A percentile compares a stretch with the other conserved stretches of the same genome.
These are phyloP conservation scores for Apogon hyalosoma DNA, from an alignment of 2,797 vertebrate species.

Conservation along the genomic window DNA sequence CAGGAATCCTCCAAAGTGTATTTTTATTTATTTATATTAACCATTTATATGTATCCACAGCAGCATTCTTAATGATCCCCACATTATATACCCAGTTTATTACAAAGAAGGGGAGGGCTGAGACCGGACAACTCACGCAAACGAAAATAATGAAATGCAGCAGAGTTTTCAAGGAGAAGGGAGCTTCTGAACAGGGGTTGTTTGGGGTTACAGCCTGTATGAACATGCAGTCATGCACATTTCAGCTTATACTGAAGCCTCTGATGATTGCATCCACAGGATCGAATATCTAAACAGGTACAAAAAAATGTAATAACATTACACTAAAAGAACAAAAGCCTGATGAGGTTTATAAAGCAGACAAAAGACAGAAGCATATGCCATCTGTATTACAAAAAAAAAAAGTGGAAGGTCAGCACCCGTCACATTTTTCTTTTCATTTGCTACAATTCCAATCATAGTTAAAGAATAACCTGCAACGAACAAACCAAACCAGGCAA, in stretches of 20 bases:
- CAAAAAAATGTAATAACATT: constrained; percentile 30
- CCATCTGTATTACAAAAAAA: constrained; percentile 34
- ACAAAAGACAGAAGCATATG: constrained; percentile 30
- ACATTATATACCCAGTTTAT: constrained; percentile 69
- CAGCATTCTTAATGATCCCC: constrained; percentile 78
- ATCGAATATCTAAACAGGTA: constrained; percentile 57
- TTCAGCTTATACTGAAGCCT: constrained; percentile 72
- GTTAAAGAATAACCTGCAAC: constrained; percentile 50
- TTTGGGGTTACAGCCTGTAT: constrained; percentile 58
- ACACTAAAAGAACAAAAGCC: constrained; percentile 35
- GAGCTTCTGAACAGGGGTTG: constrained; percentile 23
- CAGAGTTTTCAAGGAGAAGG: constrained; percentile 4
- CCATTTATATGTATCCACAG: constrained; percentile 86
- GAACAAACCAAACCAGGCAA: constrained; percentile 52
- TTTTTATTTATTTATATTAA: constrained; percentile 87
- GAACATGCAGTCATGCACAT: constrained; percentile 85
- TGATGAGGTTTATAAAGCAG: constrained; percentile 42
- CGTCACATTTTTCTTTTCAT: constrained; percentile 15
- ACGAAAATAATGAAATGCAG: constrained; percentile 59
- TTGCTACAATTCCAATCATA: constrained; percentile 49
- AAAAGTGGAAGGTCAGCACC: constrained; percentile 47
- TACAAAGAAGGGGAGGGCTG: constrained; percentile 55
- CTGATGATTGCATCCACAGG: constrained; percentile 76
- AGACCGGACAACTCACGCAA: constrained; percentile 65
- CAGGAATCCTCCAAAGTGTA: constrained; percentile 71